phyloP scores from a whole-genome alignment of 2,888 invertebrate genomes.

The Colostygia pectinataria region DNA sequence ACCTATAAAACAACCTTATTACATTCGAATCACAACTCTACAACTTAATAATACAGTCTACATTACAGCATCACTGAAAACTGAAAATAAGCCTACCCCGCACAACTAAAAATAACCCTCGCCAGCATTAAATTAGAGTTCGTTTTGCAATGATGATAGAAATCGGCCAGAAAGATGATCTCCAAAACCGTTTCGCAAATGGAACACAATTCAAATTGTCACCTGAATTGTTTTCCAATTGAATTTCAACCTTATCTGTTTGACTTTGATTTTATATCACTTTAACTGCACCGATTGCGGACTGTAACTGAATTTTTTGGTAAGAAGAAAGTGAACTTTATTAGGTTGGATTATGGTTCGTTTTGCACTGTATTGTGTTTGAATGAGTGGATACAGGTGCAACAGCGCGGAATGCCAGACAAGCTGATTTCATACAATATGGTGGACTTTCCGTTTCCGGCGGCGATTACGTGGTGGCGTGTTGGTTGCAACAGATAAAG shows the following conservation, averaged over 20 bases:
- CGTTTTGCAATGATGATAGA: conserved; percentile 36
- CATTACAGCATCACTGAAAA: conserved; percentile 26
- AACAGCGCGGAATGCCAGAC: conserved; percentile 76
- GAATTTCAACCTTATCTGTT: conserved; percentile 45
- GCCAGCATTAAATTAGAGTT: conserved; percentile 36
- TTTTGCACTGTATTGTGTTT: conserved; percentile 19
- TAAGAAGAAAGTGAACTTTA: conserved; percentile 1
- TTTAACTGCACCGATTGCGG: conserved; percentile 28
- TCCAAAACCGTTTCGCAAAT: conserved; percentile 63
- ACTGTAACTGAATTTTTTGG: conserved; percentile 25
- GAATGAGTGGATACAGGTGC: conserved; percentile 53
- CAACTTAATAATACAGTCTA: conserved; percentile 28
- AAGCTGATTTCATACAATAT: conserved; percentile 78
- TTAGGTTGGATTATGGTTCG: not conserved
- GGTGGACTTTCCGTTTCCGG: conserved; percentile 78
- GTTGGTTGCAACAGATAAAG: conserved; percentile 43
- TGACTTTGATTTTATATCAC: conserved; percentile 26
- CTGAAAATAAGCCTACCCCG: conserved; percentile 26
- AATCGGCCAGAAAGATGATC: conserved; percentile 60
- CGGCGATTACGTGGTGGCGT: conserved; percentile 65
- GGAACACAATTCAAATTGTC: conserved; percentile 69
- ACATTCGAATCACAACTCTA: conserved; percentile 39
- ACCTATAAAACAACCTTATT: conserved; percentile 40
- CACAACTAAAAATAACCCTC: conserved; percentile 36
- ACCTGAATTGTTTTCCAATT: conserved; percentile 56